Evolutionary conservation across 2,113 vertebrate species (phyloP).

Genomic region (Desmodus rotundus): DNA sequence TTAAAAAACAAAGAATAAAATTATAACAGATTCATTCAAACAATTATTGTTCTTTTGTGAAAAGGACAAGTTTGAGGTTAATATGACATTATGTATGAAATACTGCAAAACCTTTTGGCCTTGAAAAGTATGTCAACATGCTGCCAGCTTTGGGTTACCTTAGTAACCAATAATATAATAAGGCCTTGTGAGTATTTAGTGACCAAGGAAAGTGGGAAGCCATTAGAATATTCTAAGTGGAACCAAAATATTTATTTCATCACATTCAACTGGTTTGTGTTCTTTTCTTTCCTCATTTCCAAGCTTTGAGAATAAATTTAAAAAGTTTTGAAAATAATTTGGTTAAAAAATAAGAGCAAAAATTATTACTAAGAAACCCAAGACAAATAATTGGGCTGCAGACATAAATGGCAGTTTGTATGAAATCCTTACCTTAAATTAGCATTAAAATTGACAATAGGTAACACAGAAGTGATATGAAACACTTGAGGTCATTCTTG

Average conservation of each 20-base stretch:
- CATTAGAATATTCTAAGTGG: conserved; percentile 65
- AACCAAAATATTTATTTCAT: conserved; percentile 48
- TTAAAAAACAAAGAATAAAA: conserved; percentile 49
- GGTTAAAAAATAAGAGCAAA: neutral
- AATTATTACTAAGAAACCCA: conserved; percentile 22
- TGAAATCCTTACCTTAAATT: conserved; percentile 22
- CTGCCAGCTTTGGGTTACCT: conserved; percentile 78
- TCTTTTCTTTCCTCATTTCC: conserved; percentile 20
- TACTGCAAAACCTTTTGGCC: conserved; percentile 77
- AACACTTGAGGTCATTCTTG: neutral
- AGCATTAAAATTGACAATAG: conserved; percentile 11
- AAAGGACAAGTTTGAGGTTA: conserved; percentile 75
- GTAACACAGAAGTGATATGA: neutral
- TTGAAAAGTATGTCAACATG: conserved; percentile 79
- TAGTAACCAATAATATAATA: conserved; percentile 80
- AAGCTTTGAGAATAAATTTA: neutral
- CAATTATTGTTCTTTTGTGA: conserved; percentile 62
- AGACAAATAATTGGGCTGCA: conserved; percentile 26
- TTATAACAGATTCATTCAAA: conserved; percentile 49
- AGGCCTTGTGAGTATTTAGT: conserved; percentile 76
- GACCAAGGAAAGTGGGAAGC: conserved; percentile 75
- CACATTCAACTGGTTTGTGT: conserved; percentile 19
- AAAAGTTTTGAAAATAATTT: conserved; percentile 45
- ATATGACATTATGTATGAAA: conserved; percentile 74
- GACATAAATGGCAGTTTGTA: neutral